Conservation (phyloP, 2,888 invertebrate species). For the Galerucella nymphaeae region DNA sequence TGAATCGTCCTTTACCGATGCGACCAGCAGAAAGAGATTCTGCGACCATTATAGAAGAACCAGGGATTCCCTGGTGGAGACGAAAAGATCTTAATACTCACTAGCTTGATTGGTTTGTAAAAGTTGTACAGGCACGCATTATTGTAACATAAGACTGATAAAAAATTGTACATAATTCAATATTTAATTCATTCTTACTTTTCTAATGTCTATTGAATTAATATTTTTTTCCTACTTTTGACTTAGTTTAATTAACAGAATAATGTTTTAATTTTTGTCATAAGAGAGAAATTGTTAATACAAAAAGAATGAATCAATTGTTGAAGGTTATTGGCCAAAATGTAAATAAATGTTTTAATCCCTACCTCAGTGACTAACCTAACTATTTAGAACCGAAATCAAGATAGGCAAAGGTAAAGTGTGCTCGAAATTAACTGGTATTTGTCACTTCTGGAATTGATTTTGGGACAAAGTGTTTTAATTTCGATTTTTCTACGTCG, state of each 20-base stretch:
- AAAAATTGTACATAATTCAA: not conserved
- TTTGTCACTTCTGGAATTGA: too few relatives aligned
- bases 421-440: too few relatives aligned
- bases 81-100: constrained; percentile 57
- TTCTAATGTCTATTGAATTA: not conserved
- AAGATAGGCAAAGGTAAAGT: not conserved
- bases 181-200: constrained; percentile 11
- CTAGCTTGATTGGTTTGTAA: constrained; percentile 37
- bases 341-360: constrained; percentile 18
- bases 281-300: not conserved
- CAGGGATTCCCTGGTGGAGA: constrained; percentile 66
- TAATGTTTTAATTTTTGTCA: not conserved
- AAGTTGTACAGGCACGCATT: constrained; percentile 12
- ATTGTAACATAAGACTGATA: constrained; percentile 23
- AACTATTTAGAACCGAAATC: not conserved
- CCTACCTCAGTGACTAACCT: constrained; percentile 18
- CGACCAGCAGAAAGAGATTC: constrained; percentile 43
- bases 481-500: too few relatives aligned
- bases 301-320: not conserved
- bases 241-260: too few relatives aligned
- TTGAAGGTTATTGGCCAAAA: constrained; percentile 15
- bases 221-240: too few relatives aligned
- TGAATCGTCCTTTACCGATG: constrained; percentile 44
- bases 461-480: too few relatives aligned
- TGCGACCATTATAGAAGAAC: constrained; percentile 55